Evolutionary conservation across 2,113 vertebrate genomes (phyloP).

Genomic region (Daboia siamensis): DNA sequence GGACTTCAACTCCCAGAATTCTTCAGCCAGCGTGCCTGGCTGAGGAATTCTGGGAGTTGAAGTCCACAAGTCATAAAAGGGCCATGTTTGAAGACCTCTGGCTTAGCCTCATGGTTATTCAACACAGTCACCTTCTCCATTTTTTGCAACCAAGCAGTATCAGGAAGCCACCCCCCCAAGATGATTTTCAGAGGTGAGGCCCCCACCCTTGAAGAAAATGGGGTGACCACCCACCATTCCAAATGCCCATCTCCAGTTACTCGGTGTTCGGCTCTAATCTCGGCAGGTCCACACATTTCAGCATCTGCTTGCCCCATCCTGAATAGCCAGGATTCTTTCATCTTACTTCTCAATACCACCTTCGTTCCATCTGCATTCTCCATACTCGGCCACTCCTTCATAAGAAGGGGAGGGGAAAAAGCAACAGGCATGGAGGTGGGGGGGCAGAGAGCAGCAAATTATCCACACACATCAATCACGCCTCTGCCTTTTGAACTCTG

Average conservation of each 20-base stretch:
- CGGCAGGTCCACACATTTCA: background rate
- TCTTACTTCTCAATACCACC: background rate
- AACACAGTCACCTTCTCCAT: background rate
- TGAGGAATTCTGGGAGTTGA: too few species aligned
- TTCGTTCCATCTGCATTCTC: background rate
- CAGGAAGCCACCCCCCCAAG: background rate
- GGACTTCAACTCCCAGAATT: too few species aligned
- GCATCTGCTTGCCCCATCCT: background rate
- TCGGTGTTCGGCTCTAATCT: background rate
- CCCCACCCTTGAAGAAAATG: background rate
- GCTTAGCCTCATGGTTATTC: background rate
- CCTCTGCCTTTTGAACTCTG: constrained; percentile 12
- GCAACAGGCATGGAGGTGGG: background rate
- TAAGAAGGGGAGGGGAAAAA: background rate
- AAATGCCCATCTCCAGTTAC: background rate
- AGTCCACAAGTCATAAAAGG: background rate
- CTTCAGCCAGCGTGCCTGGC: too few species aligned
- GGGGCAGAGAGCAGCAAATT: background rate
- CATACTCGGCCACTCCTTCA: background rate
- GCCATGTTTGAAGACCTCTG: too few species aligned
- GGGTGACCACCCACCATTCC: background rate
- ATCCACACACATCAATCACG: constrained; percentile 9
- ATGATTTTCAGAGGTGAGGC: background rate
- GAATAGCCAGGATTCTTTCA: background rate
- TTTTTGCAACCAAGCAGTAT: background rate